Evolutionary conservation across 2,797 vertebrate species (phyloP), one percentile per base, ranked within the genome.

Genomic region (Amblyopsis hoosieri): DNA sequence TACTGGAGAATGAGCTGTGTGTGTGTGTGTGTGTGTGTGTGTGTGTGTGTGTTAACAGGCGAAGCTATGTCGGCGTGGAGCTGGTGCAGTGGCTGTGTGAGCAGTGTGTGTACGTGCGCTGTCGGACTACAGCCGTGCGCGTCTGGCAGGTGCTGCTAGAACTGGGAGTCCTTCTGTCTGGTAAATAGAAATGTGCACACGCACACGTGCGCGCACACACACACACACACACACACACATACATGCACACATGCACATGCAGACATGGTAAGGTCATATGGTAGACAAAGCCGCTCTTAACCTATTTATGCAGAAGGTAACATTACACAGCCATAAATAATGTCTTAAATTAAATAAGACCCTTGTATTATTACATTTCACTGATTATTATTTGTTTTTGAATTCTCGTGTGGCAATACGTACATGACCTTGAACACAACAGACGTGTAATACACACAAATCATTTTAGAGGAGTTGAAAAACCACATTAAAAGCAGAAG

Each of bases 91-190:
- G 97, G 97, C 92, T 99, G 66, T 89, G 97, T 75, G 95, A 97
- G 80, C 94, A 96, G 85, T 99, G 97, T 56, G 90, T 95, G 74
- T 96, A 97, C 23, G 94, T 98, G 71, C 94, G 95, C 72, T 95
- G 94, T 87, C 92, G 97, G 90, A 93, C 94, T 54, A 93, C 94
- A 68, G 96, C 95, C 54, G 90, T 65, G 47, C 95, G 96, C 1
- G 93, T 99, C 83, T 99, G 97, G 96, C 97, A 99, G 90, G 95
- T 97, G 66, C 93, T 99, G 59, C 89, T 98, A 90, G 96, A 99
- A 76, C 95, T 99, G 84, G 96, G 97, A 70, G 95, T 98, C 80
- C 92, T 98, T 75, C 91, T 95, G 80, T 96, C 97, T 87, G 97
- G 96, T 99, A 81, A 90, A 91, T 15, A 66, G 3, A 15, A 23